A percentile compares a stretch with the other conserved stretches of the same genome.
These are phyloP conservation scores for Gobionotothen gibberifrons DNA, from an alignment of 2,797 vertebrate genomes.

Conservation along the genomic window DNA sequence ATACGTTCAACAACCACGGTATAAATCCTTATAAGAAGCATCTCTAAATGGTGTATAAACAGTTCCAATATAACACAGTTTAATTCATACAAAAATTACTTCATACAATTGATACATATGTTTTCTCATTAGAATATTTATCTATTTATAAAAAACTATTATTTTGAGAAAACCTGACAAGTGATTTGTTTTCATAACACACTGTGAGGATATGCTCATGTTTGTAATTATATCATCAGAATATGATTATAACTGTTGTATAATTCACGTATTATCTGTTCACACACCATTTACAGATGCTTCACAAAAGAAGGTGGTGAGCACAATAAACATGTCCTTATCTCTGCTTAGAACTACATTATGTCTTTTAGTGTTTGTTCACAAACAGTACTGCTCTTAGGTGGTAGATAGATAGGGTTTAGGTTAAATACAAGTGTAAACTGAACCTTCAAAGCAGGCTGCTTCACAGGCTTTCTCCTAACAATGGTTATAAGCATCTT, in stretches of 20 bases:
- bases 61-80: no score
- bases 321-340: neutral
- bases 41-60: neutral
- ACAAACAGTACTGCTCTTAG: neutral
- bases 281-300: neutral
- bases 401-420: neutral
- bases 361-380: neutral
- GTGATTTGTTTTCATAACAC: neutral
- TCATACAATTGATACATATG: neutral
- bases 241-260: neutral
- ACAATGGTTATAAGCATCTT: conserved; percentile 23
- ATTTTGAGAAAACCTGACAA: neutral
- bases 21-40: neutral
- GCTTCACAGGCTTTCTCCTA: neutral
- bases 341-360: neutral
- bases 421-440: neutral
- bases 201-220: neutral
- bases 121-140: neutral
- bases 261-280: neutral
- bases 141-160: no score
- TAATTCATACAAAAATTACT: neutral
- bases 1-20: neutral
- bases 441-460: conserved; percentile 14
- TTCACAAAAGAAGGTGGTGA: conserved; percentile 5
- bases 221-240: neutral